Conservation (phyloP, 2,888 invertebrate species). For the Argyresthia albistria region DNA sequence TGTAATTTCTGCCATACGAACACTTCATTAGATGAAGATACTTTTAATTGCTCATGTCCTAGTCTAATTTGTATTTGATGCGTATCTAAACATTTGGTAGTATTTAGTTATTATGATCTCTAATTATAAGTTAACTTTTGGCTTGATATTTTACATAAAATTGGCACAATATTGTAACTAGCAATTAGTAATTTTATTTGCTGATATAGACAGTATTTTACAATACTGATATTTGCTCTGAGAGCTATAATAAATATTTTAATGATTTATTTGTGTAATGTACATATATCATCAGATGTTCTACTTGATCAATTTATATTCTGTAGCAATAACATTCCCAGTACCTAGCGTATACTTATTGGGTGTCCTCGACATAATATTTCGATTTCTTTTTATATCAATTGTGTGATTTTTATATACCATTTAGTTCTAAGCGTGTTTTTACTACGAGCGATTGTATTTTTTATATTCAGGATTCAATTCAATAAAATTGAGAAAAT, state of each 20-base stretch:
- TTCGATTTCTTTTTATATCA: neutral
- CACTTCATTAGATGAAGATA: conserved; percentile 33
- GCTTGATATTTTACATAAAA: neutral
- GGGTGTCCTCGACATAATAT: neutral
- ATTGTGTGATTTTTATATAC: conserved; percentile 28
- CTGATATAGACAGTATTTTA: too few relatives aligned
- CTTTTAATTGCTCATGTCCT: conserved; percentile 65
- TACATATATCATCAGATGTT: neutral
- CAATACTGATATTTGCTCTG: too few relatives aligned
- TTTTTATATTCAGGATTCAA: conserved; percentile 30
- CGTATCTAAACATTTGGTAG: neutral
- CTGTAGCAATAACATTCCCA: neutral
- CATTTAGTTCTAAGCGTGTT: conserved; percentile 17
- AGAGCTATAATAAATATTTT: neutral
- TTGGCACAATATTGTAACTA: conserved; percentile 14
- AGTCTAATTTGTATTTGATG: conserved; percentile 45
- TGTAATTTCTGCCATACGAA: conserved; percentile 37
- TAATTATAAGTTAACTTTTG: neutral
- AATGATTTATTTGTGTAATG: neutral
- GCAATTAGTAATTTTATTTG: too few relatives aligned
- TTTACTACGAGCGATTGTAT: conserved; percentile 32
- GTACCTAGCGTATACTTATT: neutral
- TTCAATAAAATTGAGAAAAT: neutral
- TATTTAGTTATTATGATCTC: conserved; percentile 4
- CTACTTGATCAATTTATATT: too few relatives aligned